A percentile compares a stretch with the other conserved stretches of the same genome.
These are phyloP conservation scores for Triplophysa yarkandensis DNA, from an alignment of 2,797 vertebrate genomes.

Conservation along the genomic window DNA sequence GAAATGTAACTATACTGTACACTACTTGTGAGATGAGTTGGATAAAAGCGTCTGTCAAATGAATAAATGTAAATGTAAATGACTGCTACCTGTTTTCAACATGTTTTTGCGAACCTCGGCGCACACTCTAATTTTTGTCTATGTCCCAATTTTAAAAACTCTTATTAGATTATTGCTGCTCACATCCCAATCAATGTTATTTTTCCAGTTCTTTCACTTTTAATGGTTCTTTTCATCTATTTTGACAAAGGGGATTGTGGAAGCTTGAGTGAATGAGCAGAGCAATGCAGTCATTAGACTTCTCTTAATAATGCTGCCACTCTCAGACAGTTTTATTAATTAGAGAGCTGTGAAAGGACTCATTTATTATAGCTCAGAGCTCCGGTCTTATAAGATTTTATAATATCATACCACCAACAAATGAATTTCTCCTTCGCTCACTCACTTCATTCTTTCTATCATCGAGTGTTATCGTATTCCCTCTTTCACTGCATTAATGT, in stretches of 20 bases:
- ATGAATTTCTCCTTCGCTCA: slow-evolving; percentile 26
- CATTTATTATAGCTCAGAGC: slow-evolving; percentile 50
- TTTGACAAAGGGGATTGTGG: slow-evolving; percentile 46
- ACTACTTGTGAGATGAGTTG: no score
- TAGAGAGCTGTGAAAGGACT: slow-evolving; percentile 55
- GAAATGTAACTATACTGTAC: no score
- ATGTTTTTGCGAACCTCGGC: background rate
- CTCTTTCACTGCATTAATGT: background rate
- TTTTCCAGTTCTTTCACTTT: slow-evolving; percentile 34
- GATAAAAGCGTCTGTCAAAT: no score
- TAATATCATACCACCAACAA: slow-evolving; percentile 41
- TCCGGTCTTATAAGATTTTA: slow-evolving; percentile 40
- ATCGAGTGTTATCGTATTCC: background rate
- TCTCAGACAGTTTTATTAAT: slow-evolving; percentile 60
- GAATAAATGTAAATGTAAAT: no score
- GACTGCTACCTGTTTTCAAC: background rate
- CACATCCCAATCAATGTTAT: slow-evolving; percentile 21
- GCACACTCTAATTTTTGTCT: slow-evolving; percentile 14
- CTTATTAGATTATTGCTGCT: slow-evolving; percentile 17
- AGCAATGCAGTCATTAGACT: slow-evolving; percentile 49
- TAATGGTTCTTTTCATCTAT: slow-evolving; percentile 53
- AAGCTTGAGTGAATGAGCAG: slow-evolving; percentile 30
- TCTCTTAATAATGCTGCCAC: slow-evolving; percentile 45
- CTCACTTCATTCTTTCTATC: slow-evolving; percentile 7
- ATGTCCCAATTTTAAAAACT: slow-evolving; percentile 4